Evolutionary conservation across 2,888 invertebrate species (phyloP), one percentile per base, ranked within the genome.

Genomic region (Drosophila pseudotakahashii): DNA sequence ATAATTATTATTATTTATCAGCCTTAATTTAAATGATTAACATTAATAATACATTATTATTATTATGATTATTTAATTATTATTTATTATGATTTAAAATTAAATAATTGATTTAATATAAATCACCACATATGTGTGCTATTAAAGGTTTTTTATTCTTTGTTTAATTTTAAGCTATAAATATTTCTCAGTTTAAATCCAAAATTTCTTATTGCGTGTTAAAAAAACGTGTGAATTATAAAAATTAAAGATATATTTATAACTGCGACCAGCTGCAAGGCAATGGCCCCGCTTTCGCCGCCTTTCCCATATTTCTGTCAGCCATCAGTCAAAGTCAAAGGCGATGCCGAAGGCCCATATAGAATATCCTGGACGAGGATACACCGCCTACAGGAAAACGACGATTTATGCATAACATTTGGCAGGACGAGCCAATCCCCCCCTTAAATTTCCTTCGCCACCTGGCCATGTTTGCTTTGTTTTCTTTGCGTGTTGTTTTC

Each of bases 331-430:
- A 67, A 67, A 67, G 55, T 63, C 67, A 44, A 14, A 14, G 36
- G 39, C 47, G 52, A 11, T 32, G 50, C 9, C 54, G 23, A 16
- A 30, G 59, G 52, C 45, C 39, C 13, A 7, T 48, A 50, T 48
- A 44, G 48, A 44, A 62, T 51, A 60, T 58, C 41, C 47, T 48
- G 58, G 47, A 36, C 3, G 41, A 14, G 52, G 34, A 34, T 61
- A 47, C 32, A 32, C 32, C 11, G 32, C 47, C 32, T 11, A 16
- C 47, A 47, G 32, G 16, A 47, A 47, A 32, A 54, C 50, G 14
- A 58, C 75, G 80, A 79, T 79, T 79, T 79, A 79, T 77, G 77
- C 73, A 66, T 54, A 75, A 63, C 70, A 74, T 68, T 73, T 64
- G 57, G 63, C 66, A 73, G 45, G 37, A 30, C 19, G 32, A n/a